Base-by-base conservation (phyloP, 1,140 invertebrate genomes). In the Conus ventricosus region DNA sequence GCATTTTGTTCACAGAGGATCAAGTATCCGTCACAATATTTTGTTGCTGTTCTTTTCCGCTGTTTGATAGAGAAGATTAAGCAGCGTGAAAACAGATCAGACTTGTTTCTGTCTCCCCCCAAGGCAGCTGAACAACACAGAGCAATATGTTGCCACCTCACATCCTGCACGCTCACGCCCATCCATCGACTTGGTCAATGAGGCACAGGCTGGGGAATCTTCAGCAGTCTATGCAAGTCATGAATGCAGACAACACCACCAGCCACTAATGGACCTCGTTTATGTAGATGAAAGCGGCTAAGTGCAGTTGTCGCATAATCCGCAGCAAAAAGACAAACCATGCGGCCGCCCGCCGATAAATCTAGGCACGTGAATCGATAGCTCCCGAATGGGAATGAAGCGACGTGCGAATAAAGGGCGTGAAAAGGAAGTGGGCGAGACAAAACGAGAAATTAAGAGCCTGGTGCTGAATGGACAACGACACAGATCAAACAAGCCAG, bases 381-480 rank as follows among this genome's bases (percentile, higher is more conserved):
- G 17, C 67, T 63, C 67, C 67, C 23, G 67, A n/a, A 6, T 23
- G 67, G 67, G 67, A 20, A 71, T 71, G 6, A 71, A 71, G 67
- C 67, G 67, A 71, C 67, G 67, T 71, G 67, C 67, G 17, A 71
- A 71, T 23, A 23, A 71, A 71, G 67, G 20, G 67, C 67, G 67
- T 71, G 20, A 71, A 71, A 71, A 71, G 67, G 67, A 71, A 71
- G 67, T 71, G 17, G 67, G 67, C 67, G 67, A 71, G 67, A 71
- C 67, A 71, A 71, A 71, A 71, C 67, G 67, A 71, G 67, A 71
- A 71, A 71, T 71, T 71, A 71, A 71, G 67, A 71, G 67, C 67
- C 0, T 71, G 67, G 13, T 71, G 67, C 13, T 71, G 67, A 71
- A 71, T 71, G 67, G 67, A 71, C 20, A 71, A 71, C 20, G 67